These are phyloP conservation scores for Aphrocallistes beatrix DNA, from an alignment of 37 sponge, comb jelly and placozoan species.

Conservation along the genomic window DNA sequence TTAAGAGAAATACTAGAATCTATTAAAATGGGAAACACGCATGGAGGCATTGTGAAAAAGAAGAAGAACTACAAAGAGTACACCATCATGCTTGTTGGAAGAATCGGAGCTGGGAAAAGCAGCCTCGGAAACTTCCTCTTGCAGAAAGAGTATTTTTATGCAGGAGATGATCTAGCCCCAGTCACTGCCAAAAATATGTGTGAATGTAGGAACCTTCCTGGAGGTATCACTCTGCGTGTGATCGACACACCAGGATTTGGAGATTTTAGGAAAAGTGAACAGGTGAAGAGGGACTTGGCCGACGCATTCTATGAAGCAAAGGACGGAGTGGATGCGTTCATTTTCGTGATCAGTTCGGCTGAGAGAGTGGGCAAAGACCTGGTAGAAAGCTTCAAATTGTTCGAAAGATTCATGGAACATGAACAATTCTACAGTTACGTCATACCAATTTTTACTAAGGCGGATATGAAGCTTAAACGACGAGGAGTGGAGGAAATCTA, in stretches of 20 bases:
- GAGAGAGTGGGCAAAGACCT: background rate
- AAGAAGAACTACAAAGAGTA: background rate
- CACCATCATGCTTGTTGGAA: background rate
- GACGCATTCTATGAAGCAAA: background rate
- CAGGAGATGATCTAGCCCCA: background rate
- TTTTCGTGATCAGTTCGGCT: conserved; percentile 3
- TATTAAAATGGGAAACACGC: background rate
- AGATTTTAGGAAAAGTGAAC: background rate
- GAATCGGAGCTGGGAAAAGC: background rate
- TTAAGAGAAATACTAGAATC: background rate
- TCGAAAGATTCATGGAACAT: background rate
- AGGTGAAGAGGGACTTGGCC: background rate
- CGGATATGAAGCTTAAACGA: background rate
- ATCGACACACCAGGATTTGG: conserved; percentile 39
- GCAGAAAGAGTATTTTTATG: background rate
- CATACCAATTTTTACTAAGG: background rate
- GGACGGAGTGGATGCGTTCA: conserved; percentile 2
- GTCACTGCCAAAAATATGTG: background rate
- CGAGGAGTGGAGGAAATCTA: background rate
- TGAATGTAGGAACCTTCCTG: conserved; percentile 56
- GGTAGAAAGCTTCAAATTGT: background rate
- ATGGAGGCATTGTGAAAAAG: background rate
- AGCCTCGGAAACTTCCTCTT: background rate
- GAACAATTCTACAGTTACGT: conserved; percentile 1
- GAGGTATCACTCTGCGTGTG: conserved; percentile 70